Evolutionary conservation across 2,888 invertebrate species (phyloP).

Genomic region (Lamproptera curius): DNA sequence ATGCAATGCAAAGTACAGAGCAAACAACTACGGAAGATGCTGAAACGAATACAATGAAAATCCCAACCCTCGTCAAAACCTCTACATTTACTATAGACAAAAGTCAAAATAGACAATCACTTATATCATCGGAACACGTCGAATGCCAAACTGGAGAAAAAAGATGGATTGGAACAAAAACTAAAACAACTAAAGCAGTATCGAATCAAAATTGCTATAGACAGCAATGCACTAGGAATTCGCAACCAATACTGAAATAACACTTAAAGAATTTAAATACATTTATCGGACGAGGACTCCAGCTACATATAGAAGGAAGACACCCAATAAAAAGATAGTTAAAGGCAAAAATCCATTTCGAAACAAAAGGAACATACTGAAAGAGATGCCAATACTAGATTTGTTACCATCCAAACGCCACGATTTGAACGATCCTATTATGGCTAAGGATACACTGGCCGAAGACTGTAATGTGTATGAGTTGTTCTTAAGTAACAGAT

Average conservation of each 20-base stretch:
- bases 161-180: conserved; percentile 3
- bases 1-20: conserved; percentile 25
- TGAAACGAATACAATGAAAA: conserved; percentile 8
- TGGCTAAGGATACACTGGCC: conserved; percentile 24
- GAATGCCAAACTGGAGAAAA: not conserved
- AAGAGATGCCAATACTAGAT: conserved; percentile 35
- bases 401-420: conserved; percentile 41
- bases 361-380: conserved; percentile 34
- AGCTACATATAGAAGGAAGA: conserved; percentile 16
- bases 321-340: conserved; percentile 17
- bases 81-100: not conserved
- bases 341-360: conserved; percentile 23
- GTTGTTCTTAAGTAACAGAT: conserved; percentile 37
- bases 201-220: conserved; percentile 39
- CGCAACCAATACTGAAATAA: conserved; percentile 30
- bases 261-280: not conserved
- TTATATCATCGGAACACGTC: not conserved
- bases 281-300: conserved; percentile 9
- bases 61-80: conserved; percentile 3
- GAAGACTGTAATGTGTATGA: conserved; percentile 43
- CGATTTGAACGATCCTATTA: conserved; percentile 19
- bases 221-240: conserved; percentile 34
- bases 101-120: too few species aligned
- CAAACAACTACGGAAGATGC: conserved; percentile 9
- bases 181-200: conserved; percentile 30